Base-by-base conservation (phyloP, 2,888 invertebrate species). In the Ecliptopera silaceata region DNA sequence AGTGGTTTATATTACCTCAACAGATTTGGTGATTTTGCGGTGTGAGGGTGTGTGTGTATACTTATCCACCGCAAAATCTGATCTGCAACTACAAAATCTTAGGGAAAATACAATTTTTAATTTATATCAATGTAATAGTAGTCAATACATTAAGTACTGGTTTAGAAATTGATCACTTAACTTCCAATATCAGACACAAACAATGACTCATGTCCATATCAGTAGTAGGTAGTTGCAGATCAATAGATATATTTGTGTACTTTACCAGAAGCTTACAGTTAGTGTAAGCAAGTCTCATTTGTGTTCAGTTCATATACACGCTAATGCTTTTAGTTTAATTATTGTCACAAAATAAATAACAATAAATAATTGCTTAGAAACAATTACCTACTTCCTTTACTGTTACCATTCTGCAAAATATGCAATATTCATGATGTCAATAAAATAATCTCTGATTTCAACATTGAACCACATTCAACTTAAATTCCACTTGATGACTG, bases 371-470 rank as follows among this genome's bases (percentile, higher is more conserved):
- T 36, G 8, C 36, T n/a, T 36, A 15, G 36, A 36, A 36, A 15
- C 15, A 15, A 15, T 15, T 10, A 36, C 15, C 10, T 36, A 36
- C 6, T 36, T 6, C 36, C 8, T 26, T 8, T 22, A 22, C 22
- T 26, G 15, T 36, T 15, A 36, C 1, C 3, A 36, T 36, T 15
- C 36, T 15, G 31, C 4, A 20, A 2, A 15, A 8, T 8, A 15
- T 3, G 36, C 32, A 20, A 38, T 18, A 53, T 59, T 59, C 47
- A 53, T 56, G 56, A 32, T 45, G 54, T 42, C 48, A 59, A 54
- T 39, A 51, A 54, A 42, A 43, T 29, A 29, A 31, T 15, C 1
- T n/a, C 38, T 38, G 11, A 26, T 32, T 18, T 44, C 13, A 47
- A 26, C n/a, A 17, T 48, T 29, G 29, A 18, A 18, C 11, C 4